Base-by-base conservation (phyloP, 2,797 vertebrate genomes). In the Propithecus deckenii region DNA sequence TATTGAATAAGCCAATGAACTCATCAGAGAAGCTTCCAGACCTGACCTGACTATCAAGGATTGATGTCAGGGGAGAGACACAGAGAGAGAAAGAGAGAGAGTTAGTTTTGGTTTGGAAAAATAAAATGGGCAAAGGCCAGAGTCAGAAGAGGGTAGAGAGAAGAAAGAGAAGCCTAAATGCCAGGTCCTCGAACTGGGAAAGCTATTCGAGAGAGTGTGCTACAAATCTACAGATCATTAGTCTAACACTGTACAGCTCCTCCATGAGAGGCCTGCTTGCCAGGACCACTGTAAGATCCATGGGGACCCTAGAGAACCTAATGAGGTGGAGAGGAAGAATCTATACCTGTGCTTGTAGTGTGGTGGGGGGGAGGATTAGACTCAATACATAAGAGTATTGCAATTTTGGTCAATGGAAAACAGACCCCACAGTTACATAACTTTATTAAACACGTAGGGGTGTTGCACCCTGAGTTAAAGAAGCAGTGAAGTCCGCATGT, bases 11-110 rank as follows among this genome's bases (percentile, higher is more conserved):
- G 11, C 15, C 57, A 87, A 32, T 48, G 38, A 72, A 86, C 43
- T 93, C 65, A 93, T 75, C 20, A 63, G 43, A 83, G 78, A 93
- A 89, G 3, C 8, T 92, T 92, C 46, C 65, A 84, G 75, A 95
- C 55, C 46, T 69, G 30, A 17, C 18, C 57, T 59, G 25, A 65
- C 61, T 65, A 65, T 18, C 28, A 20, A 59, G 75, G 30, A 86
- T 48, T 71, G 38, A 50, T 83, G 14, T 48, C 20, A 5, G 9
- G 10, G 25, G 38, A 10, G 22, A 57, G 55, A 57, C 55, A 57
- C 22, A 57, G 55, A 22, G 2, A 15, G 17, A 57, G 61, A 63
- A 28, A 15, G 65, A n/a, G n/a, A 80, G 43, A 93, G 57, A 78
- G 11, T 7, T n/a, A 46, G 38, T 80, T 94, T 92, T 67, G 41